A percentile compares a stretch with the other conserved stretches of the same genome.
These are phyloP conservation scores for Deilephila elpenor DNA, from an alignment of 2,888 invertebrate species.

Conservation along the genomic window DNA sequence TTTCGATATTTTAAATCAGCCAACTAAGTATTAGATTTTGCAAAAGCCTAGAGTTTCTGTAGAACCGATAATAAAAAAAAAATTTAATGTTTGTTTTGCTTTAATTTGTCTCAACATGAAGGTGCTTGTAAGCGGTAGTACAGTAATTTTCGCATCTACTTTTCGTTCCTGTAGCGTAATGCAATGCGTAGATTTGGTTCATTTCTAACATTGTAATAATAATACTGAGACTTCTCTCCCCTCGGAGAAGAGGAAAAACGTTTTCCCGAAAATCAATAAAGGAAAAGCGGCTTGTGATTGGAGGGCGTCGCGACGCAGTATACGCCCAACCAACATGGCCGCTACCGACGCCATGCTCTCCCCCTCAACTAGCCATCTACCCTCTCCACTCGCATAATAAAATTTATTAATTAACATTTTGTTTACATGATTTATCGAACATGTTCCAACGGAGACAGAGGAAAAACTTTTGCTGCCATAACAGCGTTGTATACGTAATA, in stretches of 20 bases:
- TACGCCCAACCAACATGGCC: slow-evolving; percentile 74
- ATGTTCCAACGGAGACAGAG: neutral
- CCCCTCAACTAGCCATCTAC: slow-evolving; percentile 39
- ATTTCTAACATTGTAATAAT: no score
- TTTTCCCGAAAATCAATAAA: slow-evolving; percentile 72
- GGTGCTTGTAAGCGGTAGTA: no score
- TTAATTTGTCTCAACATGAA: no score
- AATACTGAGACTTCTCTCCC: neutral
- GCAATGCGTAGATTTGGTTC: neutral
- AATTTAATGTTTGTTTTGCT: no score
- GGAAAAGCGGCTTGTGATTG: slow-evolving; percentile 68
- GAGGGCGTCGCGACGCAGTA: slow-evolving; percentile 64
- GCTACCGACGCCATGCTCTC: slow-evolving; percentile 47
- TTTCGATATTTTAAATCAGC: neutral
- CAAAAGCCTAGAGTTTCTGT: no score
- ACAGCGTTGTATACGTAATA: no score
- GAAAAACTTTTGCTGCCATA: no score
- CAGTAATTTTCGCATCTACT: no score
- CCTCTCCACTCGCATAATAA: slow-evolving; percentile 39
- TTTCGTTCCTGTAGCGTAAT: no score
- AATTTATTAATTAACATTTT: slow-evolving; percentile 29
- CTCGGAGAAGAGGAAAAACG: slow-evolving; percentile 50
- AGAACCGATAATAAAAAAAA: no score
- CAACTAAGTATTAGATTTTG: no score
- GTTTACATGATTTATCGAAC: neutral